Evolutionary conservation across 2,797 vertebrate species (phyloP).

Genomic region (Buphagus erythrorhynchus): DNA sequence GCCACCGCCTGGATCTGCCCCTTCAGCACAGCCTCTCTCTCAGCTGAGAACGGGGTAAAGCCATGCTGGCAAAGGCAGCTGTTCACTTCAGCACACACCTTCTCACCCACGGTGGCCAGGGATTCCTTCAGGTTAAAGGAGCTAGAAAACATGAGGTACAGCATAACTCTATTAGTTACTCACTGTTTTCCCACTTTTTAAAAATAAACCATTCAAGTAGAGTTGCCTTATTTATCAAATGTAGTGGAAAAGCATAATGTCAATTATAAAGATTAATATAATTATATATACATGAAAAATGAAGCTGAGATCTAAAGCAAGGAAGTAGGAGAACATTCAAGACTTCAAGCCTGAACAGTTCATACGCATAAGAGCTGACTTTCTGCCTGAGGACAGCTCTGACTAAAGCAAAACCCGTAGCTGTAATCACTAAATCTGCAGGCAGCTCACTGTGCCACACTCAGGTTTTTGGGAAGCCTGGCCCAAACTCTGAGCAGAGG

Average conservation of each 20-base stretch:
- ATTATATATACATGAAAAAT: not conserved
- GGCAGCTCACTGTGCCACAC: not conserved
- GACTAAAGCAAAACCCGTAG: not conserved
- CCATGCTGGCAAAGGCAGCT: slow-evolving; percentile 86
- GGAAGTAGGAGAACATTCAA: not conserved
- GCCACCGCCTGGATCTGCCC: slow-evolving; percentile 88
- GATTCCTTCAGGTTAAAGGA: slow-evolving; percentile 84
- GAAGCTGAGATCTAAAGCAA: not conserved
- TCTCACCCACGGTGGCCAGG: slow-evolving; percentile 86
- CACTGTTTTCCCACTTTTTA: not conserved
- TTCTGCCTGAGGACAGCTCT: not conserved
- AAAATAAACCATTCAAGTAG: not conserved
- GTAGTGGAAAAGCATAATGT: not conserved
- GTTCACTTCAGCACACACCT: slow-evolving; percentile 88
- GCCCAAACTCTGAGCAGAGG: not conserved
- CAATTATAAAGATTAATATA: not conserved
- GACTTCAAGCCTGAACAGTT: not conserved
- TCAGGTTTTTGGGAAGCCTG: not conserved
- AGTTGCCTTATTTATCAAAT: not conserved
- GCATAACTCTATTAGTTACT: not conserved
- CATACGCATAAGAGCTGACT: not conserved
- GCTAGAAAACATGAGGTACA: slow-evolving; percentile 56
- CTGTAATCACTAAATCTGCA: not conserved
- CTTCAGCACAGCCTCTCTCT: slow-evolving; percentile 82
- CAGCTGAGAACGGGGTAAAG: slow-evolving; percentile 79